phyloP scores from a whole-genome alignment of 1,140 invertebrate genomes.

The Matsumurasca onukii region DNA sequence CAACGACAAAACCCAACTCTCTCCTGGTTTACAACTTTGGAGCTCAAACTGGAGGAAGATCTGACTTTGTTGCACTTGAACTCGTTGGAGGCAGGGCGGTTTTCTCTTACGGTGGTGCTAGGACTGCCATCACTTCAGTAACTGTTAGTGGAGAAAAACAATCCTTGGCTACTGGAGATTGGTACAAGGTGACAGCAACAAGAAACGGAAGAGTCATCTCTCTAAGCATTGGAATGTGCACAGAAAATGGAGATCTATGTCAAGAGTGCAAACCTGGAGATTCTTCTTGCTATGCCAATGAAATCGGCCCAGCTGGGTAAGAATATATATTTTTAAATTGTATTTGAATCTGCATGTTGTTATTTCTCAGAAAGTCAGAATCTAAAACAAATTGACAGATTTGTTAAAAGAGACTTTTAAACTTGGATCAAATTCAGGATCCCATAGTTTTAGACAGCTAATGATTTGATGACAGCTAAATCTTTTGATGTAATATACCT shows the following conservation, averaged over 20 bases:
- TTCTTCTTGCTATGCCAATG: constrained; percentile 75
- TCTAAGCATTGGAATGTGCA: constrained; percentile 75
- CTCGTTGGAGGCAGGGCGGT: constrained; percentile 76
- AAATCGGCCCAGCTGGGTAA: constrained; percentile 81
- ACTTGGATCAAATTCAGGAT: too few species aligned
- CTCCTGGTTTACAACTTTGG: constrained; percentile 90
- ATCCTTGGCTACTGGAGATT: constrained; percentile 79
- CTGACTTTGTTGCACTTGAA: constrained; percentile 91
- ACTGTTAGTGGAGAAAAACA: constrained; percentile 59
- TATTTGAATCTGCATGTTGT: not conserved
- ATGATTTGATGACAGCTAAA: too few species aligned
- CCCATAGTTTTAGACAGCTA: too few species aligned
- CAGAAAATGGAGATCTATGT: constrained; percentile 82
- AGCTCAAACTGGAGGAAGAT: constrained; percentile 78
- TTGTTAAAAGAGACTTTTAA: not conserved
- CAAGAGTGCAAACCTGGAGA: constrained; percentile 82
- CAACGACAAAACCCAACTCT: constrained; percentile 83
- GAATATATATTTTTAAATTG: constrained; percentile 41
- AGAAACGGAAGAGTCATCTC: constrained; percentile 85
- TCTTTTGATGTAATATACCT: too few species aligned
- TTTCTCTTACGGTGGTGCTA: constrained; percentile 86
- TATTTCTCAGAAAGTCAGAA: not conserved
- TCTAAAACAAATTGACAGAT: not conserved
- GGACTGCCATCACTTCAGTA: constrained; percentile 80
- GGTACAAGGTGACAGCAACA: constrained; percentile 90